Conservation (phyloP, 2,797 vertebrate species). For the Malacoctenus gilli region DNA sequence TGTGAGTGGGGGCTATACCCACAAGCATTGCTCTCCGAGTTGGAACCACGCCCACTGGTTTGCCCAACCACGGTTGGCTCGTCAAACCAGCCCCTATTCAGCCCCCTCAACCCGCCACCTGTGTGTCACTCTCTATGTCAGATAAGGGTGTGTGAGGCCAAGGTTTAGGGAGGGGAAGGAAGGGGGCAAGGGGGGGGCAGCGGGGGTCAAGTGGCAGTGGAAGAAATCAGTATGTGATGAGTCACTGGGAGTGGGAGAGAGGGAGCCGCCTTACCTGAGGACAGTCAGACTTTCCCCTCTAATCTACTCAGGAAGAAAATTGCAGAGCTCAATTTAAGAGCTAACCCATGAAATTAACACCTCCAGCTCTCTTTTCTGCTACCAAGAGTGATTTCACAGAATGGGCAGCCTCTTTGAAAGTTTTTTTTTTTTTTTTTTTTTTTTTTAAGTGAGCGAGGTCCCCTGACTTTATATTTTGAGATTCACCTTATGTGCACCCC, state of each 20-base stretch:
- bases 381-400: slow-evolving; percentile 78
- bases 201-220: slow-evolving; percentile 58
- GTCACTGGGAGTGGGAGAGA: slow-evolving; percentile 63
- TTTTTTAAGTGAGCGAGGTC: slow-evolving; percentile 66
- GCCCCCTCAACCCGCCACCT: slow-evolving; percentile 23
- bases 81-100: no score
- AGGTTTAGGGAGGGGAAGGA: slow-evolving; percentile 20
- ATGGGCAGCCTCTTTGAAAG: slow-evolving; percentile 73
- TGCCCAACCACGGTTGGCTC: no score
- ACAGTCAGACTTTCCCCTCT: slow-evolving; percentile 79
- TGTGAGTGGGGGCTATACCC: slow-evolving; percentile 43
- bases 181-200: slow-evolving; percentile 44
- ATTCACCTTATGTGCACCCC: slow-evolving; percentile 65
- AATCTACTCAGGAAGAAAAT: slow-evolving; percentile 82
- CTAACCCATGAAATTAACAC: slow-evolving; percentile 88
- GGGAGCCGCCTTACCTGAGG: slow-evolving; percentile 77
- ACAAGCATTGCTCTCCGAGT: no score
- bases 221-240: slow-evolving; percentile 67
- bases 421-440: no score
- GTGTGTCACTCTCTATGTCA: slow-evolving; percentile 20
- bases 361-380: slow-evolving; percentile 80
- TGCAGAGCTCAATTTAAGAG: slow-evolving; percentile 84
- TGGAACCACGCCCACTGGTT: no score
- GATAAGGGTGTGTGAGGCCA: slow-evolving; percentile 37
- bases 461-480: slow-evolving; percentile 67